Conservation (phyloP, 2,888 invertebrate genomes). For the Nomada fabriciana region DNA sequence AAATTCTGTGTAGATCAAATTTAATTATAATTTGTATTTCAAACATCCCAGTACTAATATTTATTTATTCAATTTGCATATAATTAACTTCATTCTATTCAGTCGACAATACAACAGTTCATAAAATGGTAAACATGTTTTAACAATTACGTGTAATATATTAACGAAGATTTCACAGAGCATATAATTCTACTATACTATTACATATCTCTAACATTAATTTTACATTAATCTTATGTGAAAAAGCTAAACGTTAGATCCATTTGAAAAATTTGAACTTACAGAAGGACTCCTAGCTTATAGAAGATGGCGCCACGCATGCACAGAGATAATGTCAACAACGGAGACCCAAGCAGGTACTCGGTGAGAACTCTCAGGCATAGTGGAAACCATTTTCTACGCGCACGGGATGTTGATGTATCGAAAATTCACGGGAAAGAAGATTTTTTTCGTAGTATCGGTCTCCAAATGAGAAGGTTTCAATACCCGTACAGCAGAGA, state of each 20-base stretch:
- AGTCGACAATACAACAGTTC: no score
- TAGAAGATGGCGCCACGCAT: slow-evolving; percentile 58
- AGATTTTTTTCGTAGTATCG: slow-evolving; percentile 64
- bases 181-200: neutral
- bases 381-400: slow-evolving; percentile 6
- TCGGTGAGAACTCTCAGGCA: slow-evolving; percentile 32
- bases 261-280: neutral
- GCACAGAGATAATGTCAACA: slow-evolving; percentile 12
- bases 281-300: slow-evolving; percentile 12
- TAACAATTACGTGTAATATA: no score
- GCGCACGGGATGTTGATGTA: neutral
- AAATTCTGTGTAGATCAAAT: no score
- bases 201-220: neutral
- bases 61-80: neutral
- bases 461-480: slow-evolving; percentile 53
- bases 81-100: neutral
- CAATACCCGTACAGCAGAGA: neutral
- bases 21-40: no score
- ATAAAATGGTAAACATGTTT: no score
- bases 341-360: slow-evolving; percentile 29
- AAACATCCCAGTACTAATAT: no score
- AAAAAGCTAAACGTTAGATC: no score
- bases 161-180: no score
- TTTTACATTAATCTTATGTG: neutral
- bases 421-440: slow-evolving; percentile 51